These are phyloP conservation scores for Ameiurus melas DNA, from an alignment of 2,113 vertebrate species.

Conservation along the genomic window DNA sequence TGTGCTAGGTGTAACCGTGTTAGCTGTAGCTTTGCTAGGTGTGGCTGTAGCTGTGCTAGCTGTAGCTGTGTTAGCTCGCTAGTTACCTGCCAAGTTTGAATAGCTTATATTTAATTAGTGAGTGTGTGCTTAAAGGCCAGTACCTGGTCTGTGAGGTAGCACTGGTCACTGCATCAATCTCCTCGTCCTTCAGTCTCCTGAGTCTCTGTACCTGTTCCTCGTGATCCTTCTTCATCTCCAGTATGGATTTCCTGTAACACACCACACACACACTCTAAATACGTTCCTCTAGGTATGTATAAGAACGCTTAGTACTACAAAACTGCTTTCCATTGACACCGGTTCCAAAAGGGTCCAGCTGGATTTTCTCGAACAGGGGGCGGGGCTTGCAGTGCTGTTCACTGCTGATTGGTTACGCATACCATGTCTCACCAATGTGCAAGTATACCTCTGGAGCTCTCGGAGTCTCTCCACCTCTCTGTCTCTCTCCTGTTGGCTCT, in stretches of 20 bases:
- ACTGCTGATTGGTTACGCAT: background rate
- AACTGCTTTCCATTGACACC: background rate
- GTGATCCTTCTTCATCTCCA: slow-evolving; percentile 84
- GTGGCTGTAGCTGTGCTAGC: too few species aligned
- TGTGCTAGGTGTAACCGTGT: too few species aligned
- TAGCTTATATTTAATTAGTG: background rate
- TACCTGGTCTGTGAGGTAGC: slow-evolving; percentile 83
- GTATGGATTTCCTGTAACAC: slow-evolving; percentile 75
- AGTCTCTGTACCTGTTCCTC: slow-evolving; percentile 84
- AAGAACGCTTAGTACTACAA: background rate
- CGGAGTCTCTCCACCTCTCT: slow-evolving; percentile 78
- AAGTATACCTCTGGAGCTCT: slow-evolving; percentile 82
- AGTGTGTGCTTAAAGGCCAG: background rate
- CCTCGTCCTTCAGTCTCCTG: slow-evolving; percentile 83
- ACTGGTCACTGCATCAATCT: slow-evolving; percentile 87
- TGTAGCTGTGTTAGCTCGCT: background rate
- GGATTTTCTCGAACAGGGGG: background rate
- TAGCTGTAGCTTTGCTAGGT: too few species aligned
- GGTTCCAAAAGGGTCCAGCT: background rate
- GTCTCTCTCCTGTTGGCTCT: slow-evolving; percentile 76
- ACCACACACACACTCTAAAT: background rate
- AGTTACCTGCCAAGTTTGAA: background rate
- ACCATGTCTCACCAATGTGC: background rate
- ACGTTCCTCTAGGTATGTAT: background rate
- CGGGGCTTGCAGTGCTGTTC: background rate